phyloP scores from a whole-genome alignment of 2,113 vertebrate species.

The Nothoprocta pentlandii region DNA sequence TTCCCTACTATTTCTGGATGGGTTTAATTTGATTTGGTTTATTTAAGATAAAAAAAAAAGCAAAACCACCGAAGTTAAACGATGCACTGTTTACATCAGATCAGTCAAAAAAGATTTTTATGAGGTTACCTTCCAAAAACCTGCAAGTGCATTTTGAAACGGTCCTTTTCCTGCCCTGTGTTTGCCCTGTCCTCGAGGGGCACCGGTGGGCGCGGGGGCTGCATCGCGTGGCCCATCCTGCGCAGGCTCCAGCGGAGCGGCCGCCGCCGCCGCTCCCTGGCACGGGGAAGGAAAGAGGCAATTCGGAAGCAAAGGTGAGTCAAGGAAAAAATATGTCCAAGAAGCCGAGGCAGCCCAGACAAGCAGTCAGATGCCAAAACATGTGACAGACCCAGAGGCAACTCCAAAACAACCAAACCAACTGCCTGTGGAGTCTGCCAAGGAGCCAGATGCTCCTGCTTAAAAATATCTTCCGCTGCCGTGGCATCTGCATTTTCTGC shows the following conservation, averaged over 20 bases:
- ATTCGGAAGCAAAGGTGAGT: slow-evolving; percentile 74
- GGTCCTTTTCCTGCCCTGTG: neutral
- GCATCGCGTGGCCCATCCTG: no score
- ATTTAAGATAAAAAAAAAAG: neutral
- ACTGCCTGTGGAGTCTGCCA: slow-evolving; percentile 81
- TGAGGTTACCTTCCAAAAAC: neutral
- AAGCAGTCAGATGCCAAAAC: slow-evolving; percentile 81
- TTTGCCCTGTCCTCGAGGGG: neutral
- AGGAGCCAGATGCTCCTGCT: slow-evolving; percentile 85
- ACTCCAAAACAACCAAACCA: slow-evolving; percentile 81
- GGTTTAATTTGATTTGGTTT: neutral
- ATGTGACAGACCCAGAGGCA: slow-evolving; percentile 84
- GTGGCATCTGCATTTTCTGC: slow-evolving; percentile 79
- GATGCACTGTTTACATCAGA: neutral
- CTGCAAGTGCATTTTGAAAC: neutral
- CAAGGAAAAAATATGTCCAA: slow-evolving; percentile 76
- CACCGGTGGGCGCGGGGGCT: neutral
- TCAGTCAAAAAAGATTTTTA: neutral
- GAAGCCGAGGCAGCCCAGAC: slow-evolving; percentile 74
- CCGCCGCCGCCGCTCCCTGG: slow-evolving; percentile 61
- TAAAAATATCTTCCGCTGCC: slow-evolving; percentile 85
- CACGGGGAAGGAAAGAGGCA: slow-evolving; percentile 64
- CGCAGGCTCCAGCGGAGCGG: neutral
- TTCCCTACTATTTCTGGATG: neutral
- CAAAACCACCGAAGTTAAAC: neutral